Percentiles rank a stretch among this genome's conserved stretches.
These are phyloP conservation scores for Platichthys stellatus DNA, from an alignment of 2,113 vertebrate genomes.

Conservation along the genomic window DNA sequence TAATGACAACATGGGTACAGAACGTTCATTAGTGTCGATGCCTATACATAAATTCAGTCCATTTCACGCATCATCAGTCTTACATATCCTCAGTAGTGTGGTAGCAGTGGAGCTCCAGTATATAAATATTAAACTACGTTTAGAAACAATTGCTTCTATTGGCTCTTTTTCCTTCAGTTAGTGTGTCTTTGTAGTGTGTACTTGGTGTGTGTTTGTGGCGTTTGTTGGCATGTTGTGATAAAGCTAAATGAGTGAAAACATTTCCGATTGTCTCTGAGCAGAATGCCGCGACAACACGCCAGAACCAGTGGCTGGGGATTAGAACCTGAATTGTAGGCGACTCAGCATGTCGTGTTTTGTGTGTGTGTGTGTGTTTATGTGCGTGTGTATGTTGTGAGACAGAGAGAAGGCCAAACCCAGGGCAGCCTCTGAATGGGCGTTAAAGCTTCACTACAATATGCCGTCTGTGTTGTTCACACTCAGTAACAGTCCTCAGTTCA, in stretches of 20 bases:
- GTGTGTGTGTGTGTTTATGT: too few relatives aligned
- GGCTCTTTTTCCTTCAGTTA: constrained; percentile 63
- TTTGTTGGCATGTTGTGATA: constrained; percentile 45
- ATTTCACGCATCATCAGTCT: constrained; percentile 33
- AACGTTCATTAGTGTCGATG: constrained; percentile 50
- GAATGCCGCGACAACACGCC: constrained; percentile 2
- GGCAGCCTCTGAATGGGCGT: constrained; percentile 28
- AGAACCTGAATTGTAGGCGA: constrained; percentile 9
- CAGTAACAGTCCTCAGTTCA: constrained; percentile 53
- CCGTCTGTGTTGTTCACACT: constrained; percentile 38
- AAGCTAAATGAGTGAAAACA: constrained; percentile 48
- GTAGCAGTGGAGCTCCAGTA: constrained; percentile 59
- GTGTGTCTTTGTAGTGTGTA: neutral
- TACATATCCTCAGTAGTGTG: constrained; percentile 59
- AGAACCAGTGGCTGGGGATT: constrained; percentile 31
- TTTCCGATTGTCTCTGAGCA: constrained; percentile 66
- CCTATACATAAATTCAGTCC: constrained; percentile 52
- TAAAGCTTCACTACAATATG: constrained; percentile 47
- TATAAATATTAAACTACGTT: constrained; percentile 61
- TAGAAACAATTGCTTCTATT: constrained; percentile 56
- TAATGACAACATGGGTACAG: constrained; percentile 38
- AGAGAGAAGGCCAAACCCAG: constrained; percentile 15
- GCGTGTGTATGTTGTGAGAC: neutral
- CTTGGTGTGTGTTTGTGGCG: constrained; percentile 9
- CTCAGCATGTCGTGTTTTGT: constrained; percentile 8